Evolutionary conservation across 2,797 vertebrate genomes (phyloP).

Genomic region (Trachops cirrhosus): DNA sequence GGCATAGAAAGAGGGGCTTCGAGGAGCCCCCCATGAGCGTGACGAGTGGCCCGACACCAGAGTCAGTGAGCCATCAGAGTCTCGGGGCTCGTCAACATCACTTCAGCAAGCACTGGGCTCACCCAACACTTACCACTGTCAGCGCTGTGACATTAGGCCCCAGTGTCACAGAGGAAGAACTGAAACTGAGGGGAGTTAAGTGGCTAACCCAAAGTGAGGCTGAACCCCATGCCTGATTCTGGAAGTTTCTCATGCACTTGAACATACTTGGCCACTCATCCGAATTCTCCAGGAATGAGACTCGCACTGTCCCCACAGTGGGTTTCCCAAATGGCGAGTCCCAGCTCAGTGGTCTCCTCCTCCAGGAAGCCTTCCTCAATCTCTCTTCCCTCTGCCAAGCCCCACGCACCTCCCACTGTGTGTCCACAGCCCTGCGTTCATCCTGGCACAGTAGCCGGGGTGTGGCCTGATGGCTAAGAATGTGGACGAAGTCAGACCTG

Average conservation of each 20-base stretch:
- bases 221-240: neutral
- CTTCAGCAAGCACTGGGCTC: slow-evolving; percentile 38
- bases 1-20: neutral
- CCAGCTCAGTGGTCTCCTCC: neutral
- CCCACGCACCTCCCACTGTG: neutral
- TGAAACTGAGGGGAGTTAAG: neutral
- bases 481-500: neutral
- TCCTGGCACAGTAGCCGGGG: neutral
- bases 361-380: neutral
- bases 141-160: too few species aligned
- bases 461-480: neutral
- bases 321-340: neutral
- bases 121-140: too few species aligned
- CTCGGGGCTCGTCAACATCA: slow-evolving; percentile 38
- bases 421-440: neutral
- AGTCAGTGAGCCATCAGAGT: slow-evolving; percentile 19
- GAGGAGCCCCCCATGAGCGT: neutral
- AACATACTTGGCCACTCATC: neutral
- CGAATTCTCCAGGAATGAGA: neutral
- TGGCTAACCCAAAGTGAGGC: neutral
- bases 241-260: neutral
- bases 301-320: neutral
- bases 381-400: neutral
- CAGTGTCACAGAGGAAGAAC: too few species aligned
- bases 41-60: neutral